Base-by-base conservation (phyloP, 92 coral and sea anemone species). In the Parazoanthus atlanticus region DNA sequence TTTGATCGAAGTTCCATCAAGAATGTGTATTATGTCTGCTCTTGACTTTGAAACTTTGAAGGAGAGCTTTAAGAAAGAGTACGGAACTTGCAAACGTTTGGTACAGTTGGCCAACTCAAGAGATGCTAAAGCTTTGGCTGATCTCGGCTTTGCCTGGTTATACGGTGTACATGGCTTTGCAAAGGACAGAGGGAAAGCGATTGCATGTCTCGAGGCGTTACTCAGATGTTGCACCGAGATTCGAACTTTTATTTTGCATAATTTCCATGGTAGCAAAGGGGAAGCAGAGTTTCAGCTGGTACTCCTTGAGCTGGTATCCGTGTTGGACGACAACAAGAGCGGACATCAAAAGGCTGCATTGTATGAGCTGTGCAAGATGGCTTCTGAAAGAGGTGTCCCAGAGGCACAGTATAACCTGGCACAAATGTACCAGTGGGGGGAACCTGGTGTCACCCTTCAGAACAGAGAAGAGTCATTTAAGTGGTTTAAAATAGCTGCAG, bases 401-500 rank as follows among this genome's bases (percentile, higher is more conserved):
- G 83, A 79, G 21, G 83, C 83, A 29, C 83, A 79, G n/a, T 79
- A 79, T 29, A 79, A 79, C 66, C 64, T 79, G 70, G 83, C 67
- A 43, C 66, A 79, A 52, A 52, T 79, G 69, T 79, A 49, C 66
- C 83, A 79, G 69, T 79, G 83, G 83, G 83, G 83, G 6, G 67
- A 21, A 5, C 83, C 83, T 2, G 69, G 16, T 46, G 69, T 79
- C 41, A 8, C 28, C 23, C 25, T 0, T 13, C 38, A 79, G 41
- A 47, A 79, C 38, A 47, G 83, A 23, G 69, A 79, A 5, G 83
- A 79, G 26, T 52, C 83, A n/a, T 79, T 79, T 58, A 79, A 79
- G 40, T 79, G 83, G 83, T 79, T 79, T 54, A 79, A 79, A 79
- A 79, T 52, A 28, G 83, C 83, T 47, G 83, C 83, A 11, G 83